Base-by-base conservation (phyloP, 2,797 vertebrate genomes). In the Brachymystax lenok region DNA sequence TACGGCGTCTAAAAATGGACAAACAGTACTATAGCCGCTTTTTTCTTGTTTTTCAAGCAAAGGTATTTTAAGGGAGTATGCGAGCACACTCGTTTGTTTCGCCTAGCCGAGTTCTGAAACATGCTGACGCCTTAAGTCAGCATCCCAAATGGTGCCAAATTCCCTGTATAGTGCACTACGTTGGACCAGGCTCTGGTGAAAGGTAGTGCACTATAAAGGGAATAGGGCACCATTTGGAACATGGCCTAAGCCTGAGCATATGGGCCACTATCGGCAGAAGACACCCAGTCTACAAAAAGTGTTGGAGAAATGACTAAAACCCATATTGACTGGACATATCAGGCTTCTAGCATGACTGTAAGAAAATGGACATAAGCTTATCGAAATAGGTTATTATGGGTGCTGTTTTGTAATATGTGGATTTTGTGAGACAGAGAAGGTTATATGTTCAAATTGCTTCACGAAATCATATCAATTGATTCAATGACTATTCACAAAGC, bases 301-400 rank as follows among this genome's bases (percentile, higher is more conserved):
- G 0, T 59, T 19, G 16, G 27, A 28, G 27, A 3, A 28, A 16
- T 66, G 3, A 66, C 24, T 27, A 30, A 30, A 66, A 3, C 4
- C 63, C 21, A 24, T 24, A 4, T 3, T 12, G 27, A 24, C 63
- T 27, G 63, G 63, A 24, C 21, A 7, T 12, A 13, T 28, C 63
- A 13, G 3, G 21, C 63, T 28, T 3, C 21, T 13, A 73, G 79
- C 84, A 68, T 2, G 70, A 81, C 85, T 80, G 83, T 88, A 84
- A 83, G 74, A 59, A 5, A 79, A 59, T 21, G 71, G 80, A 83
- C 85, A 88, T 61, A 72, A 73, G 14, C 85, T 83, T 84, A 87
- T 80, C 80, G 77, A 87, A 79, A 79, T 71, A 28, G 24, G 5
- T 71, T 76, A 80, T 80, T 77, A 83, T 27, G 27, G 27, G 3